Base-by-base conservation (phyloP, 2,888 invertebrate species). In the Electrophaes corylata region DNA sequence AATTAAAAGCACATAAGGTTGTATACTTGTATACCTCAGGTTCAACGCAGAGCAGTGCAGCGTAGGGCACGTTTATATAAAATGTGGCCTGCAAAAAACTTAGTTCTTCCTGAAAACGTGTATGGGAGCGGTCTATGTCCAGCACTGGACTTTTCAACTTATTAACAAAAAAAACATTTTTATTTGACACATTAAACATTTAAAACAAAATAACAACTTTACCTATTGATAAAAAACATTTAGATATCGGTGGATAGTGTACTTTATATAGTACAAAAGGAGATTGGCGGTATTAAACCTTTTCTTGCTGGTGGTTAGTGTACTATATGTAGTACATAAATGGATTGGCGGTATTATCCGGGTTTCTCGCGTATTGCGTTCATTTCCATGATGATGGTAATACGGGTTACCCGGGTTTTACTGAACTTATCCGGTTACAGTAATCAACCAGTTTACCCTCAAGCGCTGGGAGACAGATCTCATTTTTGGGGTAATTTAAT, bases 341-440 rank as follows among this genome's bases (percentile, higher is more conserved):
- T 19, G 40, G 19, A 50, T 35, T 11, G 20, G 19, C 11, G 14
- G 45, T 16, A 29, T 43, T 18, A 49, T 14, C 49, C 33, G 39
- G 47, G 40, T 44, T 41, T 43, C 10, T 1, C 35, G 26, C 14
- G 12, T 14, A 2, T 31, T 19, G 19, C 18, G 19, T 16, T 39
- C 37, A 51, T 51, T 59, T 31, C 50, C 49, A 54, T 31, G 41
- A 31, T 47, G 35, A 35, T 45, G 37, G 33, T 41, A 50, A 40
- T 23, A 18, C 44, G 29, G 47, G 33, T 16, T 41, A 47, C 26
- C 19, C 41, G 64, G 44, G 59, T 5, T 67, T 61, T 64, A 64
- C 58, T 51, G 41, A 66, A 57, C 64, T 69, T 71, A 75, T 60
- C 68, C 65, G 67, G 71, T 67, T 70, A 67, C 60, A 48, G 61